Evolutionary conservation across 2,888 invertebrate species (phyloP), one percentile per base, ranked within the genome.

Genomic region (Dryomyza anilis): DNA sequence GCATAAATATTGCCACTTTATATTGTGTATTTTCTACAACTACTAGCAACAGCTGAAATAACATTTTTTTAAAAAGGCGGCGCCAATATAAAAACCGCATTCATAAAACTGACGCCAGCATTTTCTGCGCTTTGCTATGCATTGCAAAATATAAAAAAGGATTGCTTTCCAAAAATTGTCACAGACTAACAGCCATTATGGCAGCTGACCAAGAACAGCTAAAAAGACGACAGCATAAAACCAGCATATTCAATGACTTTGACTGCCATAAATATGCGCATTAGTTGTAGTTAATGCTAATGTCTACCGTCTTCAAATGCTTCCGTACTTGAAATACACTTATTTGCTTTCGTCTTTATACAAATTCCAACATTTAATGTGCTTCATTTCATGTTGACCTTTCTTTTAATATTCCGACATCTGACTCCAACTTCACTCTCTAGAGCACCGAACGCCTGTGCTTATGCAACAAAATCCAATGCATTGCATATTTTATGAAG

Each of bases 401-500:
- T 21, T 25, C 23, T 23, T 25, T 25, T 12, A 23, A 12, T 23
- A 19, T 21, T 21, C 21, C 23, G 16, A 2, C 21, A 7, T 46
- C 21, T 48, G 7, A 21, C 23, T 4, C 23, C 2, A 12, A 2
- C 10, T 23, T 25, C 12, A 21, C 23, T 48, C 23, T 53, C n/a
- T n/a, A n/a, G n/a, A n/a, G n/a, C n/a, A n/a, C n/a, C n/a, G n/a
- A n/a, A n/a, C n/a, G n/a, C n/a, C n/a, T n/a, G n/a, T n/a, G n/a
- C 1, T 57, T 45, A 14, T 25, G n/a, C 12, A 21, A n/a, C 2
- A 25, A 33, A 36, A 43, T 52, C 7, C 21, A 39, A 21, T 30
- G 52, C 61, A 10, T 29, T 61, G 21, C 52, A 48, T 52, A 58
- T 58, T 58, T 52, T 43, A 58, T 58, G 64, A 58, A 45, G 43